Evolutionary conservation across 2,888 invertebrate species (phyloP).

Genomic region (Latrodectus elegans): DNA sequence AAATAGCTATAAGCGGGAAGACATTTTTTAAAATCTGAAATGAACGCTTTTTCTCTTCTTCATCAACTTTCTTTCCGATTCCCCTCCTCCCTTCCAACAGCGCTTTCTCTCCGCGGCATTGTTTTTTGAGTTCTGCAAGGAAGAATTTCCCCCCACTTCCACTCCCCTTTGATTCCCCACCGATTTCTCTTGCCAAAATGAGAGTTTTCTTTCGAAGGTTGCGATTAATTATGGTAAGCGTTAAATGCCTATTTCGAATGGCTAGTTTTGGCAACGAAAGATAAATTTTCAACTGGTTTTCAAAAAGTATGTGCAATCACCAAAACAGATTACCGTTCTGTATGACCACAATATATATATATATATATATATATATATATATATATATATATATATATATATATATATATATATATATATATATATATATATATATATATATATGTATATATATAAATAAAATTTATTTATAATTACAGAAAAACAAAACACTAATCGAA

Average conservation of each 20-base stretch:
- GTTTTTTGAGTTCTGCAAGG: constrained; percentile 12
- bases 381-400: no score
- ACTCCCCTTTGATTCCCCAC: background rate
- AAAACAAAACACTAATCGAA: no score
- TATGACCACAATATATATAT: no score
- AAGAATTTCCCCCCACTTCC: constrained; percentile 32
- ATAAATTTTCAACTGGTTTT: background rate
- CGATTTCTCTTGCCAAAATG: background rate
- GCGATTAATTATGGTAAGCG: constrained; percentile 52
- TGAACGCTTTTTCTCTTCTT: constrained; percentile 33
- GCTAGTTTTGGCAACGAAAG: background rate
- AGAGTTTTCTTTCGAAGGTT: constrained; percentile 24
- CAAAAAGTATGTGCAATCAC: no score
- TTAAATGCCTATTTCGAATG: constrained; percentile 58
- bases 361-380: no score
- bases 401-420: no score
- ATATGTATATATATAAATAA: no score
- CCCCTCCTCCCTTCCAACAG: background rate
- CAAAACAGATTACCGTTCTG: no score
- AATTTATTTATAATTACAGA: no score
- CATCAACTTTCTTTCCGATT: constrained; percentile 4
- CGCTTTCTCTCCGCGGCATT: background rate
- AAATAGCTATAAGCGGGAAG: constrained; percentile 68
- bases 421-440: no score
- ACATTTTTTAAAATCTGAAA: constrained; percentile 58